Conservation (phyloP, 2,797 vertebrate species). For the Anolis apletophallus region DNA sequence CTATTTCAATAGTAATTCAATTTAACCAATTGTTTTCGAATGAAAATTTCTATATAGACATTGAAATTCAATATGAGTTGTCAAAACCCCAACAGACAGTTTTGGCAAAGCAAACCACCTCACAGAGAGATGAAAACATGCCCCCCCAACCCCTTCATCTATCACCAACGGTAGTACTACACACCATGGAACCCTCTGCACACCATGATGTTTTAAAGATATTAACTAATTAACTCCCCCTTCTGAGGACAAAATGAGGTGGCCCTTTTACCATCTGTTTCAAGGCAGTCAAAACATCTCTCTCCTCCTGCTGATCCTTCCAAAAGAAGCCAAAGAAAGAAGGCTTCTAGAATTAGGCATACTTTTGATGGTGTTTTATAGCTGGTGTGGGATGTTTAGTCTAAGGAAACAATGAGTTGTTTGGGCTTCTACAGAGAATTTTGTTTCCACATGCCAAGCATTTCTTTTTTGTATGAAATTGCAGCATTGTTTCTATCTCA, state of each 20-base stretch:
- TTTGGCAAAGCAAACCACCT: not conserved
- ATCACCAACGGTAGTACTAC: no score
- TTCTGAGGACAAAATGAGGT: not conserved
- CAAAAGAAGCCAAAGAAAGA: not conserved
- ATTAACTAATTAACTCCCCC: not conserved
- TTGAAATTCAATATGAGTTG: not conserved
- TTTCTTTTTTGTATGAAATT: constrained; percentile 10
- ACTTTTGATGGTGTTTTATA: not conserved
- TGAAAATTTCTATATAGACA: not conserved
- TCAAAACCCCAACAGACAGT: not conserved
- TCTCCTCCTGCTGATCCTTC: not conserved
- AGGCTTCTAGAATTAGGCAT: not conserved
- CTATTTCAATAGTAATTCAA: not conserved
- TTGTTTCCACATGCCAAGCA: not conserved
- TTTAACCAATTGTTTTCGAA: not conserved
- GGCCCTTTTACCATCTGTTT: not conserved
- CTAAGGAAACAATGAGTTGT: not conserved
- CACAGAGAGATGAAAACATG: not conserved
- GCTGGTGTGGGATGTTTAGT: not conserved
- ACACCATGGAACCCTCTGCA: not conserved
- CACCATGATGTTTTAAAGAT: not conserved
- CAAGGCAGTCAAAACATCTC: not conserved
- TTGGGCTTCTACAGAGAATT: not conserved
- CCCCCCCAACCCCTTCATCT: not conserved
- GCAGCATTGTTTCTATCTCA: not conserved